Conservation (phyloP, 2,888 invertebrate species). For the Oxyteleia sp. region DNA sequence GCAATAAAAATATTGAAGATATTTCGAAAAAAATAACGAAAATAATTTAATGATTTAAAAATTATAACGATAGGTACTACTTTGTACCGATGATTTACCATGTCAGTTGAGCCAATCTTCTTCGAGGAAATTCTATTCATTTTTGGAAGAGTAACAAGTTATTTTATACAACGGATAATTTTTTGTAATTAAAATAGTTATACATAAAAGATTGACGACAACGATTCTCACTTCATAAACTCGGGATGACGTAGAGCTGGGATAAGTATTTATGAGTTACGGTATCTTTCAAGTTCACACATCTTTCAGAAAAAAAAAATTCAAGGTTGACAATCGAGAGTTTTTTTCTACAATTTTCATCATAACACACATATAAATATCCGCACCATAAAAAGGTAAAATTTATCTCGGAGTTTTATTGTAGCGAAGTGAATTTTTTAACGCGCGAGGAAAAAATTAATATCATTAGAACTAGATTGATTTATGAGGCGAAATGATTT, state of each 20-base stretch:
- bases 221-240: constrained; percentile 65
- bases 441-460: constrained; percentile 46
- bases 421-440: constrained; percentile 50
- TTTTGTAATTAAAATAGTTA: constrained; percentile 36
- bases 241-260: constrained; percentile 53
- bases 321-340: constrained; percentile 63
- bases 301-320: constrained; percentile 56
- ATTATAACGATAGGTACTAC: too few species aligned
- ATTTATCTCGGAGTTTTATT: constrained; percentile 55
- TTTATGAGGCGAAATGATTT: constrained; percentile 58
- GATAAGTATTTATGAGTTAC: constrained; percentile 68
- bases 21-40: too few species aligned
- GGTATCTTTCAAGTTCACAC: constrained; percentile 70
- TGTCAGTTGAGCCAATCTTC: too few species aligned
- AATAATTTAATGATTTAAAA: too few species aligned
- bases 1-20: too few species aligned
- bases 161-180: constrained; percentile 8
- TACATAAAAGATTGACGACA: constrained; percentile 51
- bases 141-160: too few species aligned
- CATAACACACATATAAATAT: constrained; percentile 56
- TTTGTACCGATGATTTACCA: too few species aligned
- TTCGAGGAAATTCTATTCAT: too few species aligned
- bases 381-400: constrained; percentile 52
- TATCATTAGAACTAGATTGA: constrained; percentile 66
- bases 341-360: constrained; percentile 66